Percentiles rank a stretch among this genome's conserved stretches.
These are phyloP conservation scores for Urocolius indicus DNA, from an alignment of 2,113 vertebrate genomes.

Conservation along the genomic window DNA sequence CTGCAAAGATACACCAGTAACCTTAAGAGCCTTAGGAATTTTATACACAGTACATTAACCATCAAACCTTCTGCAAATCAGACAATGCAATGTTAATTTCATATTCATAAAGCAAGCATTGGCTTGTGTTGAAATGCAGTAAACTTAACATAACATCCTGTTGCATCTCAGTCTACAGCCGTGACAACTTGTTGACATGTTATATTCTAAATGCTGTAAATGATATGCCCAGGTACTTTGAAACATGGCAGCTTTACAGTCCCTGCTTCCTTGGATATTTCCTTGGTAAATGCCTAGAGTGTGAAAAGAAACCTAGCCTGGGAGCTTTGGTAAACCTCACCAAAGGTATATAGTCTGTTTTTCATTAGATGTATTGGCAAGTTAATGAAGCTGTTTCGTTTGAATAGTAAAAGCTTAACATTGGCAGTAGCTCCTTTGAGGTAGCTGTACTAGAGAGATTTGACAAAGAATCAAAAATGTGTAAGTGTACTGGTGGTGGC, in stretches of 20 bases:
- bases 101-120: background rate
- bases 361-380: background rate
- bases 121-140: background rate
- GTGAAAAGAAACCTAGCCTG: background rate
- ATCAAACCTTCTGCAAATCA: background rate
- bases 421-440: background rate
- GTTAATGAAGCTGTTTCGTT: background rate
- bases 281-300: background rate
- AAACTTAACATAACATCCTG: background rate
- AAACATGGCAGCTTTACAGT: constrained; percentile 16
- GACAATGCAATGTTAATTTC: background rate
- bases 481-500: background rate
- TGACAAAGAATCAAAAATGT: background rate
- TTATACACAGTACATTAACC: background rate
- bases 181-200: constrained; percentile 21
- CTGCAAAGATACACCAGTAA: background rate
- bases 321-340: background rate
- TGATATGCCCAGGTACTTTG: constrained; percentile 4
- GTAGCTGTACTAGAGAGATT: background rate
- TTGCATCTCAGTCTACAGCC: background rate
- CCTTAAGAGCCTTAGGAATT: background rate
- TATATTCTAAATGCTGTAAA: background rate
- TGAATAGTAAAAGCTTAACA: background rate
- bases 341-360: background rate
- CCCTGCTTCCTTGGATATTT: constrained; percentile 7